Evolutionary conservation across 2,888 invertebrate species (phyloP).

Genomic region (Cheiracanthium punctorium): DNA sequence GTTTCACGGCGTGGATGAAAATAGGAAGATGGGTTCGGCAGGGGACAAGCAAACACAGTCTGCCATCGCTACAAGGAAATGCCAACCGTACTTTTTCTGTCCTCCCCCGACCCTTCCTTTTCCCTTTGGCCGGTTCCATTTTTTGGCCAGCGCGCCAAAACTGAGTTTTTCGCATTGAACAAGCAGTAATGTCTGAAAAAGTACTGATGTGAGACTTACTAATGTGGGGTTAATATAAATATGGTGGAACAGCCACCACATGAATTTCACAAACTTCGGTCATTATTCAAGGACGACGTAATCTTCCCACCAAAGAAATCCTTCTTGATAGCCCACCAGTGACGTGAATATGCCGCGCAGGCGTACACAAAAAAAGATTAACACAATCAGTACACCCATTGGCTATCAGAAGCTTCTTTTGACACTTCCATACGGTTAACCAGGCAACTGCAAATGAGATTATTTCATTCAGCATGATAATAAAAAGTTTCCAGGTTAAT

Average conservation of each 20-base stretch:
- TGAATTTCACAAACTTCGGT: conserved; percentile 47
- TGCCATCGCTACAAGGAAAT: neutral
- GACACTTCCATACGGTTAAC: conserved; percentile 23
- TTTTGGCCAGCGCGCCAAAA: too few relatives aligned
- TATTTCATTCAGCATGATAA: neutral
- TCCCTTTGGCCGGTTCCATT: too few relatives aligned
- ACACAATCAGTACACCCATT: conserved; percentile 6
- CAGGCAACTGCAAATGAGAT: conserved; percentile 26
- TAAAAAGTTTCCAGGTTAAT: neutral
- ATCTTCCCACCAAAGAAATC: conserved; percentile 34
- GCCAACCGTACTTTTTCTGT: too few relatives aligned
- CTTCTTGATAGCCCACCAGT: conserved; percentile 43
- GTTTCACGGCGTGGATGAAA: too few relatives aligned
- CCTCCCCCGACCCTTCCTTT: too few relatives aligned
- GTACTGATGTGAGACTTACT: too few relatives aligned
- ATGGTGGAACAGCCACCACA: conserved; percentile 40
- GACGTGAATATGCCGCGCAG: conserved; percentile 42
- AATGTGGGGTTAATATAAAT: conserved; percentile 45
- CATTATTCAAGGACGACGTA: conserved; percentile 21
- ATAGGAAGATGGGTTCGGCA: too few relatives aligned
- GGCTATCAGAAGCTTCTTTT: conserved; percentile 25
- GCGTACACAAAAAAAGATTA: conserved; percentile 16
- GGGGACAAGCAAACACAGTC: too few relatives aligned
- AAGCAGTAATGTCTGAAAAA: too few relatives aligned
- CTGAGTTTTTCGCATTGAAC: too few relatives aligned